These are phyloP conservation scores for Diorhabda elongata DNA, from an alignment of 1,140 invertebrate genomes.

Conservation along the genomic window DNA sequence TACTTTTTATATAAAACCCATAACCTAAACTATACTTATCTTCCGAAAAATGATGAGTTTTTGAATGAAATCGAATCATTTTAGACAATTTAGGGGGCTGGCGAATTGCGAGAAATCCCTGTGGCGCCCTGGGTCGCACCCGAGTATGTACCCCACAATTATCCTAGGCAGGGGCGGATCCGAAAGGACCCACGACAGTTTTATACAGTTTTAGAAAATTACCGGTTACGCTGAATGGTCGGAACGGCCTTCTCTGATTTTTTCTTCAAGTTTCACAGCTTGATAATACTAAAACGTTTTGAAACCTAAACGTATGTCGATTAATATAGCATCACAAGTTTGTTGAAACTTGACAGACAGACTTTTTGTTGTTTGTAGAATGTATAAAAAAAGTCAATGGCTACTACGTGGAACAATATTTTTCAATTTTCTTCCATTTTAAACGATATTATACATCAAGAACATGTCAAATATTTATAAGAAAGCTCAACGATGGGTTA, in stretches of 20 bases:
- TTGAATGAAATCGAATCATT: constrained; percentile 21
- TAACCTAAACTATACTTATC: constrained; percentile 13
- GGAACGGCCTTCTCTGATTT: constrained; percentile 18
- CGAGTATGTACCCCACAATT: constrained; percentile 25
- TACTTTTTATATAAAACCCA: constrained; percentile 14
- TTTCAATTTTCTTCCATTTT: too few species aligned
- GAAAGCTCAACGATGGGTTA: too few species aligned
- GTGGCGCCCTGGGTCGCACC: constrained; percentile 29
- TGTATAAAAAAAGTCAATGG: too few species aligned
- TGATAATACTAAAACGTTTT: neutral
- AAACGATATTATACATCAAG: too few species aligned
- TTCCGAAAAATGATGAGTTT: constrained; percentile 11
- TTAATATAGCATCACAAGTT: too few species aligned
- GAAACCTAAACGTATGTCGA: neutral
- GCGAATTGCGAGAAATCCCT: constrained; percentile 14
- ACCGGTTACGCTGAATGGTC: constrained; percentile 21
- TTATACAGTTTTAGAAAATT: constrained; percentile 32
- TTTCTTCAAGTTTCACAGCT: constrained; percentile 17
- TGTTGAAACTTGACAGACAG: too few species aligned
- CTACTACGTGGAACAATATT: too few species aligned
- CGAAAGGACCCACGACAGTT: constrained; percentile 20
- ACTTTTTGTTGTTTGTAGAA: too few species aligned
- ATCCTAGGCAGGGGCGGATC: constrained; percentile 15
- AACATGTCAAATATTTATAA: too few species aligned
- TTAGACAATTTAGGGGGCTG: constrained; percentile 7